Conservation (phyloP, 2,797 vertebrate genomes). For the Macrochelys suwanniensis region DNA sequence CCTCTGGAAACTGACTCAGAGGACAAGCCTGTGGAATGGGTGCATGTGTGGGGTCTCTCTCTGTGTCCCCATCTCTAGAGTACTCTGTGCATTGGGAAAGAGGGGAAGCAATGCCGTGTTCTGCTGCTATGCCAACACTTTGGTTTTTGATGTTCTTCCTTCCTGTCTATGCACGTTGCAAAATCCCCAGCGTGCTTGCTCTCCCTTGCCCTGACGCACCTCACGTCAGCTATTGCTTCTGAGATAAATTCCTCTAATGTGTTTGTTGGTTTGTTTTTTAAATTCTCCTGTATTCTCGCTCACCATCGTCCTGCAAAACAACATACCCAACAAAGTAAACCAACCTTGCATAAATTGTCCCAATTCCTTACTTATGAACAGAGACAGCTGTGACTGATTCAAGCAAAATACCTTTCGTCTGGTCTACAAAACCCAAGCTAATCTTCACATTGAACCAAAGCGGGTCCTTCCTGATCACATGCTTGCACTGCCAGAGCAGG, state of each 20-base stretch:
- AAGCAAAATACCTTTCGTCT: accelerated
- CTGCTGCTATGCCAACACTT: neutral
- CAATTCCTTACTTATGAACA: accelerated
- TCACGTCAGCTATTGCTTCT: accelerated
- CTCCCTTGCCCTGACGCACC: neutral
- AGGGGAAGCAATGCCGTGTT: neutral
- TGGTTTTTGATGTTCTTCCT: neutral
- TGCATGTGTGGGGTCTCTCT: neutral
- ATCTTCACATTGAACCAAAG: accelerated
- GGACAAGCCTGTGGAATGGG: too few relatives aligned
- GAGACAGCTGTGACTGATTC: neutral
- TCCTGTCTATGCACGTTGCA: neutral
- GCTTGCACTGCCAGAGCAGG: neutral
- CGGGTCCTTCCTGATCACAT: accelerated
- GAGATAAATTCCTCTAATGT: neutral
- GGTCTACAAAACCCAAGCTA: neutral
- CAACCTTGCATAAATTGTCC: accelerated
- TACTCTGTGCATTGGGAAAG: neutral
- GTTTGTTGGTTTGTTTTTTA: neutral
- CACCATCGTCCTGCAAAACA: neutral
- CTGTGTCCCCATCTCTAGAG: too few relatives aligned
- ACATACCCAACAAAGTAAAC: accelerated
- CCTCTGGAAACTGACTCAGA: neutral
- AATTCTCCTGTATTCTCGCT: neutral
- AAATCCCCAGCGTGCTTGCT: neutral